phyloP scores from a whole-genome alignment of 2,888 invertebrate species.

The Luffia ferchaultella region DNA sequence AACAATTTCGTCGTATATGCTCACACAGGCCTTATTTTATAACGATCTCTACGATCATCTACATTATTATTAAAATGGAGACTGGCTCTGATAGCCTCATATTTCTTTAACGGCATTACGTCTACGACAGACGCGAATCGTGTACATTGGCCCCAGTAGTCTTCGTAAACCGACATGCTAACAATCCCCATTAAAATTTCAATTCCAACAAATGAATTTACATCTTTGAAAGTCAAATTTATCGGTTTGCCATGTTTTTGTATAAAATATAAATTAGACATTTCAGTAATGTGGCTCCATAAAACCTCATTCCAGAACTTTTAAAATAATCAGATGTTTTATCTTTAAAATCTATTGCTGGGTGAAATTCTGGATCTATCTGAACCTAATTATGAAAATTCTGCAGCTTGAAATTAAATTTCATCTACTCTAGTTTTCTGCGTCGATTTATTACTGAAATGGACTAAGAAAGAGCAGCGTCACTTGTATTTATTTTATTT shows the following conservation, averaged over 20 bases:
- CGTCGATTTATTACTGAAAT: not conserved
- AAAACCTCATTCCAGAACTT: no score
- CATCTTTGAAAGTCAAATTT: not conserved
- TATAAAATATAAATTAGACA: slow-evolving; percentile 1
- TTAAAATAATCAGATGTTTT: no score
- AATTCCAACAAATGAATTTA: not conserved
- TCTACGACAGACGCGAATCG: slow-evolving; percentile 1
- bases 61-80: not conserved
- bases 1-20: slow-evolving; percentile 3
- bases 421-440: slow-evolving; percentile 1
- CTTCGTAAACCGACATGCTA: not conserved
- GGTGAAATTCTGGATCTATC: not conserved
- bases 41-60: not conserved
- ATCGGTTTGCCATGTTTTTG: not conserved
- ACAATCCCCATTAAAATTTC: not conserved
- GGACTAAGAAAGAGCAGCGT: not conserved
- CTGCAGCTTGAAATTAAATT: not conserved
- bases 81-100: not conserved
- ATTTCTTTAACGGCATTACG: slow-evolving; percentile 1
- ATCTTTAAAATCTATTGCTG: not conserved
- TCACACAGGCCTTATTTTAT: not conserved
- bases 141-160: not conserved
- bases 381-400: not conserved
- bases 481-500: not conserved
- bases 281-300: no score